Evolutionary conservation across 1,140 invertebrate genomes (phyloP).

Genomic region (Homarus americanus): DNA sequence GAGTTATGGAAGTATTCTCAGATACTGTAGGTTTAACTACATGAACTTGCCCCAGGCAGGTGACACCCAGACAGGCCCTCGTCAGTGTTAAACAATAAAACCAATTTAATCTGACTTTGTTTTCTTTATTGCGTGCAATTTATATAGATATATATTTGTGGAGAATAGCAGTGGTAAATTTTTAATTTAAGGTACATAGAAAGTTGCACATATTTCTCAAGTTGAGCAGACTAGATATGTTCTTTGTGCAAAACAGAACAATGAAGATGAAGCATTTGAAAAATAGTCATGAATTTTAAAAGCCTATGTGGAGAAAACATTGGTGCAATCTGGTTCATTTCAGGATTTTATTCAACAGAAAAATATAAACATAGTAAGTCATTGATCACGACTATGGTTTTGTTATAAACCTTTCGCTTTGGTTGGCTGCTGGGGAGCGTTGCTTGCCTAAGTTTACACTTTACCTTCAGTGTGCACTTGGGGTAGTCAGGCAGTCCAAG

Average conservation of each 20-base stretch:
- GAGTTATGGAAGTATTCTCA: too few species aligned
- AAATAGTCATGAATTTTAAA: neutral
- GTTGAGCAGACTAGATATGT: slow-evolving; percentile 65
- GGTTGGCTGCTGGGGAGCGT: neutral
- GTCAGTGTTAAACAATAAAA: slow-evolving; percentile 36
- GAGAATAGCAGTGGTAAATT: slow-evolving; percentile 20
- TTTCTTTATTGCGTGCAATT: slow-evolving; percentile 45
- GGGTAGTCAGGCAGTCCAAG: neutral
- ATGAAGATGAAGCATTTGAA: neutral
- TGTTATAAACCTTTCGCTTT: neutral
- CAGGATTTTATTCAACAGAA: neutral
- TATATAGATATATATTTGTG: slow-evolving; percentile 61
- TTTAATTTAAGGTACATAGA: neutral
- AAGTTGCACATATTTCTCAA: slow-evolving; percentile 29
- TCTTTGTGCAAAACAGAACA: slow-evolving; percentile 29
- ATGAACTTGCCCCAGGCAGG: too few species aligned
- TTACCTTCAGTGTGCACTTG: neutral
- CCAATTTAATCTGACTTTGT: neutral
- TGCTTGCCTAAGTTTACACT: neutral
- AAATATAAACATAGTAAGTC: neutral
- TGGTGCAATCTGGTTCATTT: neutral
- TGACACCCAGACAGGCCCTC: neutral
- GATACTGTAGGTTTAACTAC: too few species aligned
- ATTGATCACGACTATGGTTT: neutral
- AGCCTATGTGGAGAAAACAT: slow-evolving; percentile 8